phyloP scores from a whole-genome alignment of 2,113 vertebrate genomes.

The Dicerorhinus sumatrensis region DNA sequence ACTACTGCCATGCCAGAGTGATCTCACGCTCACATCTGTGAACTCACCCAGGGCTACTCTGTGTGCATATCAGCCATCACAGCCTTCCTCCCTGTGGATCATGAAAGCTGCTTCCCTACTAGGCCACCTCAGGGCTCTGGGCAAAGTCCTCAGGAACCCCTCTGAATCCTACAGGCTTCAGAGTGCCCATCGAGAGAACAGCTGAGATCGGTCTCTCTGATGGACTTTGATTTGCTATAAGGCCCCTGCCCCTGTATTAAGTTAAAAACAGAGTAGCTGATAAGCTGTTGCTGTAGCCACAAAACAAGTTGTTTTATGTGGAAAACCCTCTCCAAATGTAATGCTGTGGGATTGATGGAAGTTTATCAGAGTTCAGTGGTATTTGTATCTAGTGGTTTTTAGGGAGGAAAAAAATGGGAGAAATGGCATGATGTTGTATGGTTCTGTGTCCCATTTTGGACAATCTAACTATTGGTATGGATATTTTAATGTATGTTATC shows the following conservation, averaged over 20 bases:
- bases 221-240: conserved; percentile 62
- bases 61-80: conserved; percentile 50
- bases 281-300: neutral
- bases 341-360: neutral
- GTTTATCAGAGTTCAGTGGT: conserved; percentile 19
- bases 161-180: conserved; percentile 41
- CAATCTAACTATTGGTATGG: neutral
- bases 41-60: conserved; percentile 46
- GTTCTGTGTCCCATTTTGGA: neutral
- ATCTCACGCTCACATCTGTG: conserved; percentile 21
- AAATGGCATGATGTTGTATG: neutral
- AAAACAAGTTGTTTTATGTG: conserved; percentile 29
- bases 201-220: neutral
- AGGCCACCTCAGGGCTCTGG: neutral
- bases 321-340: neutral
- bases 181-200: neutral
- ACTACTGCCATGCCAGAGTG: conserved; percentile 59
- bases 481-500: conserved; percentile 14
- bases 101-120: conserved; percentile 56
- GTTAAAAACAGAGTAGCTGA: conserved; percentile 36
- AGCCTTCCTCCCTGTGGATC: neutral
- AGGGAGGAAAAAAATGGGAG: neutral
- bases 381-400: neutral
- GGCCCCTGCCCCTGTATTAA: neutral
- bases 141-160: neutral